These are phyloP conservation scores for Cyclopterus lumpus DNA, from an alignment of 2,797 vertebrate genomes.

Conservation along the genomic window DNA sequence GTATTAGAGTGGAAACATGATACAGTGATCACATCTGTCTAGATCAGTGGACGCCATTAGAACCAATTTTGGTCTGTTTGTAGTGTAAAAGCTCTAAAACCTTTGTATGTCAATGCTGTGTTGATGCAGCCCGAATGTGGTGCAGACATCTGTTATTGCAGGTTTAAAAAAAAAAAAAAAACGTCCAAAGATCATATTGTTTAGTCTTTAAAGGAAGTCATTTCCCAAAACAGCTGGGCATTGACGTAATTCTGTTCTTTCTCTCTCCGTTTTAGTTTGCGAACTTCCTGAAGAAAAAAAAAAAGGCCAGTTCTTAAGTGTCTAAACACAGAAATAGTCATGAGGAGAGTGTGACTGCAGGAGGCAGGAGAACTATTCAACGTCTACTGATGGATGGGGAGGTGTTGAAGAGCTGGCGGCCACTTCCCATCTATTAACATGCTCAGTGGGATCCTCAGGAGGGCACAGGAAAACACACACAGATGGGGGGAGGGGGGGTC, in stretches of 20 bases:
- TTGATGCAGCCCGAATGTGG: neutral
- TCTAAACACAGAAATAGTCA: too few relatives aligned
- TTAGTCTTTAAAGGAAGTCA: neutral
- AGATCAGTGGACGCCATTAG: neutral
- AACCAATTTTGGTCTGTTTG: neutral
- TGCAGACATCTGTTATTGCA: neutral
- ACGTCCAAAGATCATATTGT: neutral
- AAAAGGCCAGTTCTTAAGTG: too few relatives aligned
- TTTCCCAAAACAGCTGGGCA: neutral
- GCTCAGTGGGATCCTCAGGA: constrained; percentile 50
- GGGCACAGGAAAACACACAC: constrained; percentile 52
- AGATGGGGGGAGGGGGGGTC: constrained; percentile 53
- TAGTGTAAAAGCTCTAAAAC: neutral
- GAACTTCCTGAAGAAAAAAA: too few relatives aligned
- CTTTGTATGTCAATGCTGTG: neutral
- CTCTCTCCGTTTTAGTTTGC: too few relatives aligned
- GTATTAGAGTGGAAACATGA: neutral
- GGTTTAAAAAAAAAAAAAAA: neutral
- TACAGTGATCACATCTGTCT: neutral
- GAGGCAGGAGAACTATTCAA: constrained; percentile 39
- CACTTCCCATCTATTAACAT: constrained; percentile 60
- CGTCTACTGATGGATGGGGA: constrained; percentile 38
- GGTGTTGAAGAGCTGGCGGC: constrained; percentile 62
- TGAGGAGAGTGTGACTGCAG: constrained; percentile 6
- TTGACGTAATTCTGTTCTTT: too few relatives aligned